phyloP scores from a whole-genome alignment of 2,113 vertebrate genomes.

The Chelonoidis abingdonii region DNA sequence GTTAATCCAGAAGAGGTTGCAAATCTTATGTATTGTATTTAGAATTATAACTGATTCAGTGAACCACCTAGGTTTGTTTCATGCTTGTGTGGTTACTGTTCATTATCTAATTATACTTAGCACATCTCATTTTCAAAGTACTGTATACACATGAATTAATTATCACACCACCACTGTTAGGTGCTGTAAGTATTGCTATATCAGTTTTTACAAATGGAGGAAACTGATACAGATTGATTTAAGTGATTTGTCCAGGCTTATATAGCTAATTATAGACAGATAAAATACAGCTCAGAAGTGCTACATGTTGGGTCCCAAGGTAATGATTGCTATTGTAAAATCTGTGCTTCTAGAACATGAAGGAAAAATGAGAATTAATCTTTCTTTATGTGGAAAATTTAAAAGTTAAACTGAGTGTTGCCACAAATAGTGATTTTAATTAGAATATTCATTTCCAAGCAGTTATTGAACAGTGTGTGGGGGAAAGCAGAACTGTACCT shows the following conservation, averaged over 20 bases:
- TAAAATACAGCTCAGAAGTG: not conserved
- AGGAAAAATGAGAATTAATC: not conserved
- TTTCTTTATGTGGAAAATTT: not conserved
- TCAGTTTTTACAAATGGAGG: not conserved
- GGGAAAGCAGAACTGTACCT: constrained; percentile 14
- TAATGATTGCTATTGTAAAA: constrained; percentile 3
- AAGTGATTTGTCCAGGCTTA: not conserved
- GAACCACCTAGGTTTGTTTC: not conserved
- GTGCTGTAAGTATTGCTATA: not conserved
- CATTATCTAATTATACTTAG: not conserved
- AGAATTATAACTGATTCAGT: not conserved
- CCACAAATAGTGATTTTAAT: not conserved
- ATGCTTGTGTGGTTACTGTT: not conserved
- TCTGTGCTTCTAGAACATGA: not conserved
- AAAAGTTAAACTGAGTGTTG: not conserved
- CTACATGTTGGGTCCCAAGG: not conserved
- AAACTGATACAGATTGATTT: not conserved
- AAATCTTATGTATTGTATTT: not conserved
- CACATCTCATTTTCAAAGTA: not conserved
- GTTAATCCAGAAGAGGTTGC: not conserved
- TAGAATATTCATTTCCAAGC: constrained; percentile 10
- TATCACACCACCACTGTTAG: not conserved
- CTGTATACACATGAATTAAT: not conserved
- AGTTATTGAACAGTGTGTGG: not conserved
- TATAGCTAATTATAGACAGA: not conserved